phyloP scores from a whole-genome alignment of 1,140 invertebrate genomes.

The Zaprionus kolodkinae region DNA sequence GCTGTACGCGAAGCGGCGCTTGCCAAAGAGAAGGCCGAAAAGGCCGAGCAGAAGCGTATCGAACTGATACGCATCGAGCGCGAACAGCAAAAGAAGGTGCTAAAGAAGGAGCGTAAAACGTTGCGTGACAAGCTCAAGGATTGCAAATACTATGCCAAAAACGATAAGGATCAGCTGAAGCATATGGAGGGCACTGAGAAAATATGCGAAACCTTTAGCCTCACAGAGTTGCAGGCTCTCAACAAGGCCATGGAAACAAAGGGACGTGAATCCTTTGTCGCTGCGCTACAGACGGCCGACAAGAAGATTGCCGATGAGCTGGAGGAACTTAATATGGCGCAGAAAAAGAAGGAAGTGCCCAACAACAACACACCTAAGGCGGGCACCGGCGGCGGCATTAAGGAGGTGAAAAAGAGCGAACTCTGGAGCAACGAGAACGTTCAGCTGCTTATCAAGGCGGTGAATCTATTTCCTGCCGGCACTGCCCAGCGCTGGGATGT shows the following conservation, averaged over 20 bases:
- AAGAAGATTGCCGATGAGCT: slow-evolving; percentile 91
- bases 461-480: slow-evolving; percentile 98
- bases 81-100: slow-evolving; percentile 91
- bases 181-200: slow-evolving; percentile 96
- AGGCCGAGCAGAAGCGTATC: slow-evolving; percentile 90
- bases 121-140: slow-evolving; percentile 93
- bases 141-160: slow-evolving; percentile 93
- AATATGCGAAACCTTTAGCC: slow-evolving; percentile 92
- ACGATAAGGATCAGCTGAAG: slow-evolving; percentile 90
- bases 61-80: slow-evolving; percentile 94
- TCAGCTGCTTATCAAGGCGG: slow-evolving; percentile 96
- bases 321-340: slow-evolving; percentile 84
- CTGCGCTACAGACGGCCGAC: slow-evolving; percentile 89
- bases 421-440: slow-evolving; percentile 93
- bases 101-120: slow-evolving; percentile 94
- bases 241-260: slow-evolving; percentile 89
- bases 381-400: slow-evolving; percentile 76
- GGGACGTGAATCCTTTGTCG: slow-evolving; percentile 87
- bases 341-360: slow-evolving; percentile 62
- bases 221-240: slow-evolving; percentile 90
- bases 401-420: slow-evolving; percentile 84
- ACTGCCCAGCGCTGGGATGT: slow-evolving; percentile 98
- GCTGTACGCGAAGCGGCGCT: slow-evolving; percentile 88
- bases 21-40: slow-evolving; percentile 93
- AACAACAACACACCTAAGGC: slow-evolving; percentile 50